A percentile compares a stretch with the other conserved stretches of the same genome.
These are phyloP conservation scores for Dynastes grantii DNA, from an alignment of 2,888 invertebrate genomes.

Conservation along the genomic window DNA sequence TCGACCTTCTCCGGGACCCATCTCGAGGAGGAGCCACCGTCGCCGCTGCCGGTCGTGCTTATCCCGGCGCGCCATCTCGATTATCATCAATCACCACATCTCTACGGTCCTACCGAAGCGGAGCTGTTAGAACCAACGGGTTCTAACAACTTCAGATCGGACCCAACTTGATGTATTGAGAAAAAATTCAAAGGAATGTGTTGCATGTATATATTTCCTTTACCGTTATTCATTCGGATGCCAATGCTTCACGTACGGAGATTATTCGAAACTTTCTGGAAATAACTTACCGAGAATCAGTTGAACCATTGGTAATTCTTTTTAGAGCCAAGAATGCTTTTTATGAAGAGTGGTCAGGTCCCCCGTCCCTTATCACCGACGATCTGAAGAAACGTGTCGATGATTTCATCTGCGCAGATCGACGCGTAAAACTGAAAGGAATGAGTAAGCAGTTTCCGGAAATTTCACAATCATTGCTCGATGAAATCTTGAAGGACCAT, in stretches of 20 bases:
- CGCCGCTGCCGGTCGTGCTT: not conserved
- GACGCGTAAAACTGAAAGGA: no score
- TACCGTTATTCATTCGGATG: not conserved
- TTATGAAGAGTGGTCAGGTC: no score
- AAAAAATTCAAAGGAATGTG: conserved; percentile 13
- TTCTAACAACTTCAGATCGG: conserved; percentile 15
- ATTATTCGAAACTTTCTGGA: no score
- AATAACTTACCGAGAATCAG: no score
- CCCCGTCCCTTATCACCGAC: no score
- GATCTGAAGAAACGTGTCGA: no score
- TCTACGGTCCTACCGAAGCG: not conserved
- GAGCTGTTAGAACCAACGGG: not conserved
- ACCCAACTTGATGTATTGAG: conserved; percentile 13
- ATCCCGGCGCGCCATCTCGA: not conserved
- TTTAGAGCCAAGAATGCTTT: no score
- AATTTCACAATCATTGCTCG: no score
- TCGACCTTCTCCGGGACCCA: conserved; percentile 16
- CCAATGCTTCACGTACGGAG: not conserved
- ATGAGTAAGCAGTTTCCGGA: no score
- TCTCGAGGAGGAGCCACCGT: not conserved
- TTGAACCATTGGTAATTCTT: no score
- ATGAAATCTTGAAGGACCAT: no score
- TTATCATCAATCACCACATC: conserved; percentile 38
- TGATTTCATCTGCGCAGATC: no score
- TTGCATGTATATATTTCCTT: conserved; percentile 1